These are phyloP conservation scores for Hydra vulgaris DNA, from an alignment of 30 jellyfish, hydroid and myxozoan genomes.

Conservation along the genomic window DNA sequence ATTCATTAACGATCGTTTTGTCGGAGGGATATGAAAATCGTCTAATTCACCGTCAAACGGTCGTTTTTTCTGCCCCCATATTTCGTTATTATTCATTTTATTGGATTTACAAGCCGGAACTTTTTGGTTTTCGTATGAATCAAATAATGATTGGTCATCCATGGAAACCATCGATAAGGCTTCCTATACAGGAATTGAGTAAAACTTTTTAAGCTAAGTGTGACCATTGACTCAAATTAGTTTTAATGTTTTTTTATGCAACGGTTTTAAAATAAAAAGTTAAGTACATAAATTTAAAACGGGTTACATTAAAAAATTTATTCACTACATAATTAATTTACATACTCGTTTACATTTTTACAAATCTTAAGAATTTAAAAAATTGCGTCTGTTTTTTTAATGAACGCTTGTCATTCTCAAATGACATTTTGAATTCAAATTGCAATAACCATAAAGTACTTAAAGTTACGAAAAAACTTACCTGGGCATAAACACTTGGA, in stretches of 20 bases:
- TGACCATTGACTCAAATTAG: not conserved
- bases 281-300: too few relatives aligned
- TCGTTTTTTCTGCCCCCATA: slow-evolving; percentile 69
- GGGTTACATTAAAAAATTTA: too few relatives aligned
- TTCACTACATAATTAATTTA: too few relatives aligned
- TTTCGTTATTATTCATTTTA: slow-evolving; percentile 30
- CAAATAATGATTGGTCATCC: slow-evolving; percentile 89
- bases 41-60: slow-evolving; percentile 78
- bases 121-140: slow-evolving; percentile 90
- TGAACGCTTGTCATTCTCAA: too few relatives aligned
- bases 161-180: slow-evolving; percentile 85
- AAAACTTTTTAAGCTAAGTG: not conserved
- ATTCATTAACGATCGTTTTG: slow-evolving; percentile 55
- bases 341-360: too few relatives aligned
- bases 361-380: too few relatives aligned
- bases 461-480: not conserved
- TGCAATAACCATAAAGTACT: not conserved
- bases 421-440: not conserved
- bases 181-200: slow-evolving; percentile 38
- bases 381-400: too few relatives aligned
- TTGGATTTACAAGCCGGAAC: slow-evolving; percentile 85
- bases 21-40: slow-evolving; percentile 96
- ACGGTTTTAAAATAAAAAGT: too few relatives aligned
- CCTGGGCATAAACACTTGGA: slow-evolving; percentile 98
- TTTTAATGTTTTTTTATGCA: not conserved